These are phyloP conservation scores for Lochmaea crataegi DNA, from an alignment of 2,888 invertebrate species.

Conservation along the genomic window DNA sequence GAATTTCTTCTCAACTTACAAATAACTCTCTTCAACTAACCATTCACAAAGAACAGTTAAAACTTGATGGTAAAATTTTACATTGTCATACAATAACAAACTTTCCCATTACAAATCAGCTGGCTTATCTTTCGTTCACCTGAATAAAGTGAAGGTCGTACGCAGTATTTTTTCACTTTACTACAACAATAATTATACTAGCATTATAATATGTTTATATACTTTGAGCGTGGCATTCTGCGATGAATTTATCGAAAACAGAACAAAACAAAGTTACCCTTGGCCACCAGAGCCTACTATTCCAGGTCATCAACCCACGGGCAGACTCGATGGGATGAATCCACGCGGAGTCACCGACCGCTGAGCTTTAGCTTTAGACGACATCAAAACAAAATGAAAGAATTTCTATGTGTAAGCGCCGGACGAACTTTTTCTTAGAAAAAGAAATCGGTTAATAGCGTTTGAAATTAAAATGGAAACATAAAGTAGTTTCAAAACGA, in stretches of 20 bases:
- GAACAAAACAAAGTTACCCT: conserved; percentile 60
- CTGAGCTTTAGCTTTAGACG: conserved; percentile 23
- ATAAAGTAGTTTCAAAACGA: background rate
- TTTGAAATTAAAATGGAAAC: background rate
- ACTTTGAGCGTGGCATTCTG: conserved; percentile 11
- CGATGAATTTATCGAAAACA: conserved; percentile 39
- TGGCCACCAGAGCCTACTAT: conserved; percentile 56
- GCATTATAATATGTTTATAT: conserved; percentile 1
- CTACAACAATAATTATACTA: background rate
- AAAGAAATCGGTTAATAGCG: conserved; percentile 3
- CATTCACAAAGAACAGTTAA: background rate
- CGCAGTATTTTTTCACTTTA: background rate
- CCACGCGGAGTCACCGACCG: conserved; percentile 55
- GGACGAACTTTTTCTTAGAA: conserved; percentile 14
- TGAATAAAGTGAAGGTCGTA: conserved; percentile 16
- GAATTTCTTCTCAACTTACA: no score
- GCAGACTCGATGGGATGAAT: conserved; percentile 54
- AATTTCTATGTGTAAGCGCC: conserved; percentile 26
- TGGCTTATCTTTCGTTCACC: conserved; percentile 8
- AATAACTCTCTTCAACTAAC: no score
- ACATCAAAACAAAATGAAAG: conserved; percentile 16
- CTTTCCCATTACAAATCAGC: conserved; percentile 9
- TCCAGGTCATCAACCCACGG: conserved; percentile 60
- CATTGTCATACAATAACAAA: background rate
- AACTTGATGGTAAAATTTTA: background rate